These are phyloP conservation scores for Sphaerophoria taeniata DNA, from an alignment of 2,888 invertebrate species.

Conservation along the genomic window DNA sequence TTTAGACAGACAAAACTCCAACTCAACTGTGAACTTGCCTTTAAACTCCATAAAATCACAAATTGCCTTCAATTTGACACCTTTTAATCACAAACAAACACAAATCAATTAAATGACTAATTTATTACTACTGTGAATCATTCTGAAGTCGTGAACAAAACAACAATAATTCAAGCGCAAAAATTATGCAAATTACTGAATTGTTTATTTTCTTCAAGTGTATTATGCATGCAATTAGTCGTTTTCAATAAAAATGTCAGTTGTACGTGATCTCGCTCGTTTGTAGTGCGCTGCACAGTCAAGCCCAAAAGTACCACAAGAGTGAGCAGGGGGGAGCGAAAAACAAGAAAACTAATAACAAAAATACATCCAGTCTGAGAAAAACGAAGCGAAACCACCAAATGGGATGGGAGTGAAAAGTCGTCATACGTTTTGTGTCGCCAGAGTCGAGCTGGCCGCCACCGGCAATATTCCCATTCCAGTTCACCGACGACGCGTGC, in stretches of 20 bases:
- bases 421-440: conserved; percentile 55
- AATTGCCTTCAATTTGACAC: not conserved
- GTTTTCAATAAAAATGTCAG: conserved; percentile 69
- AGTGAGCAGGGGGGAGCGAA: not conserved
- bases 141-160: not conserved
- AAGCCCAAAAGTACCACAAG: conserved; percentile 49
- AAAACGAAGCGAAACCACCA: not conserved
- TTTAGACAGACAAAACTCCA: too few species aligned
- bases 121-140: conserved; percentile 11
- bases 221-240: conserved; percentile 62
- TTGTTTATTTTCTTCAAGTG: conserved; percentile 45
- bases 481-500: conserved; percentile 64
- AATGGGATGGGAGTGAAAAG: conserved; percentile 34
- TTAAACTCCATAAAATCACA: not conserved
- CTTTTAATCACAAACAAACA: not conserved
- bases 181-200: conserved; percentile 31
- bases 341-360: not conserved
- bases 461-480: conserved; percentile 55
- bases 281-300: conserved; percentile 51
- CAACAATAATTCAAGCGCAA: too few species aligned
- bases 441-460: conserved; percentile 42
- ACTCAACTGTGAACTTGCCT: too few species aligned
- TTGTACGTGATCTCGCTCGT: conserved; percentile 70
- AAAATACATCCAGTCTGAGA: not conserved
- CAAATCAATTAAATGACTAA: not conserved